Evolutionary conservation across 2,113 vertebrate species (phyloP).

Genomic region (Pheucticus melanocephalus): DNA sequence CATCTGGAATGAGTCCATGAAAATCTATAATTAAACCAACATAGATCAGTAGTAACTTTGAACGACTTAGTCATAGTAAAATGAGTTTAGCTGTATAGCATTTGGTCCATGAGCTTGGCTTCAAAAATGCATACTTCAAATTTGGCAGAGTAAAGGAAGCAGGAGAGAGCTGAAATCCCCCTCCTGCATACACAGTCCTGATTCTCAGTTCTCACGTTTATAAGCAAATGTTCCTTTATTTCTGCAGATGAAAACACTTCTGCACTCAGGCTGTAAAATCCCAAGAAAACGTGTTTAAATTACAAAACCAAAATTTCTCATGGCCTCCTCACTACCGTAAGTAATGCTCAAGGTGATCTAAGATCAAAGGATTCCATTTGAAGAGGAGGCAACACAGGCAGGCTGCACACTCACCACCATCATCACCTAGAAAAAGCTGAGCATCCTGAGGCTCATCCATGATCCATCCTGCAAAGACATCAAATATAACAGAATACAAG

Average conservation of each 20-base stretch:
- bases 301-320: neutral
- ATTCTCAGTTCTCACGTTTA: slow-evolving; percentile 11
- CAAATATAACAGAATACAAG: neutral
- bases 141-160: slow-evolving; percentile 1
- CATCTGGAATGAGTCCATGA: slow-evolving; percentile 18
- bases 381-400: neutral
- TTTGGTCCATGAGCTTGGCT: slow-evolving; percentile 34
- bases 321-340: neutral
- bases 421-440: neutral
- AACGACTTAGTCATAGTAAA: slow-evolving; percentile 24
- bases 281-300: neutral
- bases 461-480: neutral
- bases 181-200: neutral
- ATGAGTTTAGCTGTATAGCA: slow-evolving; percentile 3
- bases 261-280: slow-evolving; percentile 1
- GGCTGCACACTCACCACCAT: neutral
- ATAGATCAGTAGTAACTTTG: slow-evolving; percentile 33
- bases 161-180: slow-evolving; percentile 3
- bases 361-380: neutral
- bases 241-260: slow-evolving; percentile 23
- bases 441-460: neutral
- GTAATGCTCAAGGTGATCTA: neutral
- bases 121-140: slow-evolving; percentile 9
- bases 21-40: slow-evolving; percentile 48
- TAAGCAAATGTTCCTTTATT: slow-evolving; percentile 12